Base-by-base conservation (phyloP, 1,140 invertebrate genomes). In the Drosophila pandora region DNA sequence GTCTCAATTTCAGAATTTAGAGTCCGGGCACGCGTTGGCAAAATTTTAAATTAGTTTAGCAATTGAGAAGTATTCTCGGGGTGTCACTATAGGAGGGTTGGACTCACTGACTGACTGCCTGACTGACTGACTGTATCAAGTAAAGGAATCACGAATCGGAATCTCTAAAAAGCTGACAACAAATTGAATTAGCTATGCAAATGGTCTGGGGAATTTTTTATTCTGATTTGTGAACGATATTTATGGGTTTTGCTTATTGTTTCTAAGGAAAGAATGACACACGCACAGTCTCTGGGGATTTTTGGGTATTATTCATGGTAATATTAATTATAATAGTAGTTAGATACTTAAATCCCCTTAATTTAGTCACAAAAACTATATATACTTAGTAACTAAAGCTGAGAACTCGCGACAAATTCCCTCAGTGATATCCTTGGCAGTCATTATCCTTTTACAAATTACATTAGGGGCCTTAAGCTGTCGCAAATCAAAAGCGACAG, bases 31-130 rank as follows among this genome's bases (percentile, higher is more conserved):
- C 79, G 79, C 79, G 79, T 62, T 83, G 65, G 65, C 71, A 54
- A 83, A 82, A 84, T 83, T 83, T 83, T 84, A 83, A 83, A 83
- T 83, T 83, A 83, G 79, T 83, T 83, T 83, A 83, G 80, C 79
- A 79, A 83, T 83, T 83, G 79, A 83, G 80, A 78, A 59, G 59
- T 63, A 39, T 70, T 75, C 63, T 58, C 25, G 25, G 60, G 52
- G 79, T 82, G 62, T 77, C 79, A 74, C 48, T 30, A 50, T 8
- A 28, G 10, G 17, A 49, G 48, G 50, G 39, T 17, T 17, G 17
- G 17, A 17, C 17, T 17, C 17, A 17, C 17, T 17, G 0, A 17
- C 17, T 17, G 17, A 17, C 17, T 17, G 17, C 0, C 17, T 17
- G 17, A 17, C 17, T 17, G 17, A 17, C 17, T 17, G 17, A 17